phyloP scores from a whole-genome alignment of 1,140 invertebrate genomes.

The Drosophila melanica region DNA sequence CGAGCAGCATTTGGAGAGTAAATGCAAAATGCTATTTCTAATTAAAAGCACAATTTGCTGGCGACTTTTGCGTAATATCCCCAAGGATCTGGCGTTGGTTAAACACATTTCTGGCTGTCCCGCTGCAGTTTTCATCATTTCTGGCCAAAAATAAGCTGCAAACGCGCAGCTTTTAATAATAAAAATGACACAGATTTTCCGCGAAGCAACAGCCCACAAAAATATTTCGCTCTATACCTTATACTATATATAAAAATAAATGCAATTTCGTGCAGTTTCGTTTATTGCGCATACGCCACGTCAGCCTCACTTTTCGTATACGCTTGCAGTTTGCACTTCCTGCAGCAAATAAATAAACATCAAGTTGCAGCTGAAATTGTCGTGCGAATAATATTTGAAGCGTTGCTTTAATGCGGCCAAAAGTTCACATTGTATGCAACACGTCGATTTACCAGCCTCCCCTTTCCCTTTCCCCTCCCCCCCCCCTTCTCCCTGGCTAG shows the following conservation, averaged over 20 bases:
- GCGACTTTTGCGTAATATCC: not conserved
- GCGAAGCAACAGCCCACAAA: constrained; percentile 26
- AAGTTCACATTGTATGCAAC: constrained; percentile 60
- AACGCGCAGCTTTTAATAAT: constrained; percentile 71
- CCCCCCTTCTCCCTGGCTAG: too few species aligned
- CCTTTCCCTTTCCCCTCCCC: not conserved
- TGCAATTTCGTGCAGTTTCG: constrained; percentile 56
- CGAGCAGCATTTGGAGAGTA: not conserved
- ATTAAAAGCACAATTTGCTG: not conserved
- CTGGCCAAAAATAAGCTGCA: constrained; percentile 43
- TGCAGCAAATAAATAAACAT: constrained; percentile 64
- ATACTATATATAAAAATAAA: constrained; percentile 53
- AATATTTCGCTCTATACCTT: constrained; percentile 28
- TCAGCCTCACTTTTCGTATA: constrained; percentile 37
- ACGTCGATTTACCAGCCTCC: too few species aligned
- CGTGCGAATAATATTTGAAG: constrained; percentile 63
- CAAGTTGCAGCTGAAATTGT: constrained; percentile 65
- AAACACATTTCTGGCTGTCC: constrained; percentile 20
- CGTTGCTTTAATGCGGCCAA: constrained; percentile 74
- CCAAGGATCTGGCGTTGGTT: constrained; percentile 6
- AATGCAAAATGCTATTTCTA: not conserved
- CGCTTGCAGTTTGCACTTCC: constrained; percentile 57
- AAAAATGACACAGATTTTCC: constrained; percentile 75
- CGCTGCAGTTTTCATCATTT: constrained; percentile 32
- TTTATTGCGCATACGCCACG: constrained; percentile 46